Conservation (phyloP, 2,888 invertebrate genomes). For the Brachyopa scutellaris region DNA sequence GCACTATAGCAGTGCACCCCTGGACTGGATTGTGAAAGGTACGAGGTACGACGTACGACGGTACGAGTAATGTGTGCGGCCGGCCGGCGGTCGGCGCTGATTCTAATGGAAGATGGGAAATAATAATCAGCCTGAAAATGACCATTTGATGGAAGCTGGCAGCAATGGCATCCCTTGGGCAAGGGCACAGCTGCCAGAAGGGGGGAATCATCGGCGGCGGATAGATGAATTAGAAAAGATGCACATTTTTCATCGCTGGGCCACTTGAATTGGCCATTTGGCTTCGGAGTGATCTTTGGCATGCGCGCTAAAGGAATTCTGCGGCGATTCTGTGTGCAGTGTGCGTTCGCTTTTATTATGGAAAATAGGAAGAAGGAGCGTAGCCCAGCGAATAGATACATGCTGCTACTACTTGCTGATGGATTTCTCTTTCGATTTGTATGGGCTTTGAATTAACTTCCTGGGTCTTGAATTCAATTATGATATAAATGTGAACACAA, state of each 20-base stretch:
- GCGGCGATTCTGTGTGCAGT: slow-evolving; percentile 14
- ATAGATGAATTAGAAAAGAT: slow-evolving; percentile 70
- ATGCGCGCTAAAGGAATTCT: slow-evolving; percentile 67
- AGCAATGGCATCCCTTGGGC: slow-evolving; percentile 41
- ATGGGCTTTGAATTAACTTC: slow-evolving; percentile 65
- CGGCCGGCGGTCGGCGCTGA: slow-evolving; percentile 42
- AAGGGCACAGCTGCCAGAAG: slow-evolving; percentile 37
- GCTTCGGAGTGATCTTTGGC: slow-evolving; percentile 66
- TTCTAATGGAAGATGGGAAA: slow-evolving; percentile 66
- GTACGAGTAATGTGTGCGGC: slow-evolving; percentile 44
- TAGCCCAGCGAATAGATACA: slow-evolving; percentile 26
- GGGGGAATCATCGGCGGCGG: slow-evolving; percentile 31
- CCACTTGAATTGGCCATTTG: slow-evolving; percentile 65
- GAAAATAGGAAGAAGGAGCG: slow-evolving; percentile 57
- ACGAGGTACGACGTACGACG: too few species aligned
- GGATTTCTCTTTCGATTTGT: slow-evolving; percentile 63
- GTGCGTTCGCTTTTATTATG: slow-evolving; percentile 57
- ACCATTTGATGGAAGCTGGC: slow-evolving; percentile 69
- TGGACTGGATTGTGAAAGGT: slow-evolving; percentile 31
- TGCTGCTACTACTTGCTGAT: slow-evolving; percentile 67
- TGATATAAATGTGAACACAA: slow-evolving; percentile 52
- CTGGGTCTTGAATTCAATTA: slow-evolving; percentile 72
- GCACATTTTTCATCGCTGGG: slow-evolving; percentile 66
- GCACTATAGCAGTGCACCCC: slow-evolving; percentile 21
- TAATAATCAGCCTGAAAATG: slow-evolving; percentile 71